Evolutionary conservation across 2,888 invertebrate genomes (phyloP), one percentile per base, ranked within the genome.

Genomic region (Dicranocentrus wangi): DNA sequence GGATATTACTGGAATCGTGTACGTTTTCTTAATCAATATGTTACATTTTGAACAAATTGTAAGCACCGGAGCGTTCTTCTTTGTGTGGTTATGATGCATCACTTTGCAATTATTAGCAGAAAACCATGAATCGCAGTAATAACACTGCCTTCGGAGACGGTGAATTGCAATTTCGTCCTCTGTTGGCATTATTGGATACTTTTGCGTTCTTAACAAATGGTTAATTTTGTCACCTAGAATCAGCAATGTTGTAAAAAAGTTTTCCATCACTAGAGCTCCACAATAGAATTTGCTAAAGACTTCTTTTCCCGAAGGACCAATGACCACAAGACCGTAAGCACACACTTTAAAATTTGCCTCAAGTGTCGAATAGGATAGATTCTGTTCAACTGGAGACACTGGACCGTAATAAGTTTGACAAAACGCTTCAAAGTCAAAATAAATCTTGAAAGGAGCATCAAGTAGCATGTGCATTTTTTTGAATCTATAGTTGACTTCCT

Each of bases 391-490:
- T 19, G 3, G 19, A 19, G 63, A 7, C 5, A 15, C 10, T 15
- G 17, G 32, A 3, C 25, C 13, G n/a, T 27, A 2, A 28, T 17
- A n/a, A 1, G 10, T 63, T 27, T 13, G 8, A 60, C 10, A 21
- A 27, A 15, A 60, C 8, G 60, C 28, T 63, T 63, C 63, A n/a
- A 63, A 42, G 21, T 63, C 63, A 17, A n/a, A 63, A 21, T 63
- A 63, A 15, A 63, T 63, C 21, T 63, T 63, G 19, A 19, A 63
- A 3, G 25, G 13, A 1, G 17, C 1, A 19, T 32, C 39, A 2
- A 32, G n/a, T 17, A 19, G 19, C 63, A 63, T 63, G 63, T 63
- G 19, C 21, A 63, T 47, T 47, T 47, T 13, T n/a, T 47, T 2
- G 10, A 23, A 25, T 17, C 19, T 32, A 63, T 39, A 63, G 2